Base-by-base conservation (phyloP, 2,888 invertebrate genomes). In the Kryphioiulus occultus region DNA sequence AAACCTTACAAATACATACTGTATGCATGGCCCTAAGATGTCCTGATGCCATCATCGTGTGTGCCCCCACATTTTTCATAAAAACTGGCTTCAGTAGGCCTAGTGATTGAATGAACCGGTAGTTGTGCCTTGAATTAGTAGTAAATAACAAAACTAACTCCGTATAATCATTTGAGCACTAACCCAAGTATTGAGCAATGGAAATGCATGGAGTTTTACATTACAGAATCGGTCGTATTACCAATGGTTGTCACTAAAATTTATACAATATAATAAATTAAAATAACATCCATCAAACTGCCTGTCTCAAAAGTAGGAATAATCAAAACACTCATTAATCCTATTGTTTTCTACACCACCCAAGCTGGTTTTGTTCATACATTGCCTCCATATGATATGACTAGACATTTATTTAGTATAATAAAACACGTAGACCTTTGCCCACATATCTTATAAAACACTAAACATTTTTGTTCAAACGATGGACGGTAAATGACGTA, bases 131-230 rank as follows among this genome's bases (percentile, higher is more conserved):
- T 68, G 26, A 68, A 68, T 3, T 68, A 68, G 26, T 68, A 68
- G 22, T 68, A 68, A 68, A 68, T 22, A 17, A 68, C 9, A 68
- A 7, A 68, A 68, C 22, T 68, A 68, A 68, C 68, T 68, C 68
- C 68, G 26, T 68, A 68, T 68, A 68, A 12, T 68, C 68, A 68
- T 68, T 68, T 68, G 68, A 68, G 68, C 68, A 68, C 68, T 68
- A 68, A 68, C 68, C n/a, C 68, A 68, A 68, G 68, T 68, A 68
- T 68, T 68, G 68, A 68, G 68, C 68, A 68, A 68, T 68, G 68
- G 68, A 68, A 68, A 68, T 68, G 68, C 68, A 68, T 68, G 68
- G 68, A 68, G 22, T 68, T 68, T 68, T 26, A 68, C 68, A 68
- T 26, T 68, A 68, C 68, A 9, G 68, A 68, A 26, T 68, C 68